Conservation (phyloP, 2,113 vertebrate genomes). For the Muscicapa adusta region DNA sequence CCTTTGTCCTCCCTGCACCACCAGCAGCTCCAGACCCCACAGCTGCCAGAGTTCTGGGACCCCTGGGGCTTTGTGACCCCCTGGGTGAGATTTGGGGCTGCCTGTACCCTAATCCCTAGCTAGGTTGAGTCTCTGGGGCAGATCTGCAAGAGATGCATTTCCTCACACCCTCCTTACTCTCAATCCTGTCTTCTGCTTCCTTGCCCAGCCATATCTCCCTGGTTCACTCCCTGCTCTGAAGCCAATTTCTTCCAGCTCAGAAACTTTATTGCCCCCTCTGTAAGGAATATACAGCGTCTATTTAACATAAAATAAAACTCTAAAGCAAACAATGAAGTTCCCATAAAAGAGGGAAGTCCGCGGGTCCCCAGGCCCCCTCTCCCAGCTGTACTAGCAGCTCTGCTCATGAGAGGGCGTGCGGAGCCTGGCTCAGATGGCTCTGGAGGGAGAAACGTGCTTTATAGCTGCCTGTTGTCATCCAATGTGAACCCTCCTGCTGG, state of each 20-base stretch:
- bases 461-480: conserved; percentile 54
- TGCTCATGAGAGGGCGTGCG: conserved; percentile 68
- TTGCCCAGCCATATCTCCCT: not conserved
- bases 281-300: conserved; percentile 39
- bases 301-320: conserved; percentile 61
- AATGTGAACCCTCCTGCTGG: conserved; percentile 38
- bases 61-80: not conserved
- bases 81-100: not conserved
- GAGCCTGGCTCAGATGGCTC: conserved; percentile 56
- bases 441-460: conserved; percentile 22
- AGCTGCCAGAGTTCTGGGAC: rapidly evolving
- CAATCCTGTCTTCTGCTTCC: not conserved
- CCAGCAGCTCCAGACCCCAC: not conserved
- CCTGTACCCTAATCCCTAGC: rapidly evolving
- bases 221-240: not conserved
- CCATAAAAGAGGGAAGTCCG: conserved; percentile 36
- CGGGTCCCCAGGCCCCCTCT: conserved; percentile 16
- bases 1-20: not conserved
- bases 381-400: conserved; percentile 61
- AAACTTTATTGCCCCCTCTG: conserved; percentile 43
- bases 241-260: conserved; percentile 37
- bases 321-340: conserved; percentile 63
- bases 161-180: not conserved
- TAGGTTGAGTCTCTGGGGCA: not conserved
- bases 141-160: rapidly evolving